Conservation (phyloP, 64 coral and sea anemone species). For the Cladopsammia gracilis region DNA sequence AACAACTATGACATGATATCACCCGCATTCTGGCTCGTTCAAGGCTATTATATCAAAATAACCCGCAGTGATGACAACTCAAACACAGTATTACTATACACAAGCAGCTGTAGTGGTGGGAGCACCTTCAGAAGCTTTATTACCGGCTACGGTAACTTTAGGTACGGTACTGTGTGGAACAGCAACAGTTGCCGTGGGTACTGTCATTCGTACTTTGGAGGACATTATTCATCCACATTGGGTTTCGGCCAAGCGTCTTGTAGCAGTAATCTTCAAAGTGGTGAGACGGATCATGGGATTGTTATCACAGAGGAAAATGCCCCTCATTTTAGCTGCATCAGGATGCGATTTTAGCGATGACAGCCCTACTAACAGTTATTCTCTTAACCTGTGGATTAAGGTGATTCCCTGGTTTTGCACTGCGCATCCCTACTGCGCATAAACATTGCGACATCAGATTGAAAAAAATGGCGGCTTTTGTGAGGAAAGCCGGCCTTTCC, state of each 20-base stretch:
- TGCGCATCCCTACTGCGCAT: too few relatives aligned
- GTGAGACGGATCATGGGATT: too few relatives aligned
- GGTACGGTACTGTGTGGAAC: constrained; percentile 10
- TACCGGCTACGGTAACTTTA: constrained; percentile 41
- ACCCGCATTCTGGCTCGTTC: constrained; percentile 48
- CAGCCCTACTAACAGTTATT: too few relatives aligned
- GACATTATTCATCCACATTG: background rate
- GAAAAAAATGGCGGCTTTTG: too few relatives aligned
- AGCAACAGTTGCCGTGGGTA: background rate
- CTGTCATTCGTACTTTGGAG: constrained; percentile 19
- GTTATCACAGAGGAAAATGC: too few relatives aligned
- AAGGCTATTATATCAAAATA: constrained; percentile 44
- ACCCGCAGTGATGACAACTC: constrained; percentile 58
- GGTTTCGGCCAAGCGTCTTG: background rate
- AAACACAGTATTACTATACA: background rate
- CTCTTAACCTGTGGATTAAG: too few relatives aligned
- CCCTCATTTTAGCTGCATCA: too few relatives aligned
- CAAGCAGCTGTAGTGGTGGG: constrained; percentile 5
- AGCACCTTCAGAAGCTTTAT: constrained; percentile 6
- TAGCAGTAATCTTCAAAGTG: constrained; percentile 21
- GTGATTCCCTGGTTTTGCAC: too few relatives aligned
- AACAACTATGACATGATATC: too few relatives aligned
- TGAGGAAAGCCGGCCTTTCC: too few relatives aligned
- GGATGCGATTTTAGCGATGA: too few relatives aligned
- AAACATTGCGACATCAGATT: too few relatives aligned